These are phyloP conservation scores for Furnarius figulus DNA, from an alignment of 2,113 vertebrate genomes.

Conservation along the genomic window DNA sequence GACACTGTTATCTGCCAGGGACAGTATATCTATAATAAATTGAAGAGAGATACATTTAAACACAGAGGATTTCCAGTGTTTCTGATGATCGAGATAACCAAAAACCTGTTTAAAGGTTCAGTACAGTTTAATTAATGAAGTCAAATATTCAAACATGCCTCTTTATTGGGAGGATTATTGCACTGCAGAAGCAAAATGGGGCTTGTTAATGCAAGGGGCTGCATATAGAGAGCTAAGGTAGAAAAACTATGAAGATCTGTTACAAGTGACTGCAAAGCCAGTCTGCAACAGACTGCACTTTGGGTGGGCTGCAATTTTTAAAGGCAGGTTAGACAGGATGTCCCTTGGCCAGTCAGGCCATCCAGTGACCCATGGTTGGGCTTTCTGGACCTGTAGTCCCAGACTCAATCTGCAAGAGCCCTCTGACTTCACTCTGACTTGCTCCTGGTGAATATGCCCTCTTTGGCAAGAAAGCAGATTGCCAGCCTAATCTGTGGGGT, in stretches of 20 bases:
- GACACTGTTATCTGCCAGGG: neutral
- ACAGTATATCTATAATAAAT: neutral
- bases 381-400: too few species aligned
- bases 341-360: neutral
- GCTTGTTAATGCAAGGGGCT: neutral
- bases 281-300: neutral
- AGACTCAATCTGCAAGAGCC: neutral
- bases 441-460: neutral
- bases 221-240: neutral
- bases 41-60: neutral
- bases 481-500: neutral
- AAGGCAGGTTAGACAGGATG: neutral
- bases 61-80: neutral
- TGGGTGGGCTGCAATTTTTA: neutral
- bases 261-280: too few species aligned
- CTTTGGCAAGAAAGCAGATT: neutral
- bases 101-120: neutral
- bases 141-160: neutral
- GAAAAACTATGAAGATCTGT: neutral
- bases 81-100: neutral
- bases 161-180: neutral
- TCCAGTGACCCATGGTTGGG: neutral
- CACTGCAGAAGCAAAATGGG: neutral
- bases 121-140: neutral
- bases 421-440: neutral